Base-by-base conservation (phyloP, 1,140 invertebrate genomes). In the Heliconius hewitsoni region DNA sequence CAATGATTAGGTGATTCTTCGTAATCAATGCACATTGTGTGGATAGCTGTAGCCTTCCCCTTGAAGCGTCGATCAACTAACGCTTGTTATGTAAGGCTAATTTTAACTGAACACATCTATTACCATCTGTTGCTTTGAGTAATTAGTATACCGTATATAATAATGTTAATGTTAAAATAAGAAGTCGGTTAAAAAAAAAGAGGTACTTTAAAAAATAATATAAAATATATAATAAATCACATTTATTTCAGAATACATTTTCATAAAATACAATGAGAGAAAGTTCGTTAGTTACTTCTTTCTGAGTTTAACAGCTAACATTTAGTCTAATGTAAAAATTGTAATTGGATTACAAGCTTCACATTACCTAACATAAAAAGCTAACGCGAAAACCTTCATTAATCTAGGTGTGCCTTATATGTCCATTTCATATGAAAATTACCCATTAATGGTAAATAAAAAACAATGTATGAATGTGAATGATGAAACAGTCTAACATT, bases 401-500 rank as follows among this genome's bases (percentile, higher is more conserved):
- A 81, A 75, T 60, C 52, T 55, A 76, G 66, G 52, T 76, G 52
- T 81, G 74, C 76, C 73, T 73, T 81, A 78, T 81, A 78, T 66
- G 80, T 78, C 80, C 80, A 91, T 91, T 91, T 88, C 92, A 92
- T 93, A 93, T 93, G 91, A 93, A 93, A 94, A 93, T 91, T 92
- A 85, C 87, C 92, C 89, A 85, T 84, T 87, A 71, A 66, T 85
- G 85, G 84, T 81, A 88, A 89, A 86, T 92, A 82, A 55, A n/a
- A 71, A 78, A 78, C 60, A 82, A 87, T 83, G 23, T 23, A 79
- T 74, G 81, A 76, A 57, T 39, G 75, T 74, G 73, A 78, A 76
- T 84, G 71, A 87, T 85, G 84, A 91, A 91, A 89, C 87, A 85
- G 85, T 84, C 55, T 81, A 77, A 77, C 74, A 85, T 85, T 84